These are phyloP conservation scores for Abramis brama DNA, from an alignment of 2,113 vertebrate genomes.

Conservation along the genomic window DNA sequence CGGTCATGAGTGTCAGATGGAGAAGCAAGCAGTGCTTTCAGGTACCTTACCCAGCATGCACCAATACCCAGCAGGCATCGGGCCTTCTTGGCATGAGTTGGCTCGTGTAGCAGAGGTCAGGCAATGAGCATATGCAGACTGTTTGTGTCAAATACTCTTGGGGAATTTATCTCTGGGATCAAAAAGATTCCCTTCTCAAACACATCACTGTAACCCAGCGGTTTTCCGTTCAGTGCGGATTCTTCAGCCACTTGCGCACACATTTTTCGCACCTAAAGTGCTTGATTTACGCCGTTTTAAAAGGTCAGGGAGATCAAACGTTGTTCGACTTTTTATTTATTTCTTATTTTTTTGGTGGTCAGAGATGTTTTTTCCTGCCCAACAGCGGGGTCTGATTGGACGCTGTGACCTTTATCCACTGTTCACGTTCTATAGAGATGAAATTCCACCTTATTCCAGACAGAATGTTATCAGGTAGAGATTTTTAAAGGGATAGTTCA, in stretches of 20 bases:
- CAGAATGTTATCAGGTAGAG: not conserved
- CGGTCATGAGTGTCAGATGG: conserved; percentile 91
- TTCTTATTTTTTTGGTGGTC: not conserved
- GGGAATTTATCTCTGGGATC: conserved; percentile 37
- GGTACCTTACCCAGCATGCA: conserved; percentile 81
- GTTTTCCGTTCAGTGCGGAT: not conserved
- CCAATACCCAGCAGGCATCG: conserved; percentile 45
- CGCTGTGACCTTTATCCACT: not conserved
- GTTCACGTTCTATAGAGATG: not conserved
- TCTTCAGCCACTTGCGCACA: not conserved
- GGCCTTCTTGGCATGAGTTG: conserved; percentile 48
- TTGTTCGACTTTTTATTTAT: not conserved
- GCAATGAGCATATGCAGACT: conserved; percentile 29
- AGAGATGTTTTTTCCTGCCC: not conserved
- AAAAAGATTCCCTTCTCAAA: conserved; percentile 29
- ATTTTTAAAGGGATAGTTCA: not conserved
- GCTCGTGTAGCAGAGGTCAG: conserved; percentile 28
- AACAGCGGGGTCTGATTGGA: conserved; percentile 28
- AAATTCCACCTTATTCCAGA: not conserved
- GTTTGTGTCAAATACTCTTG: conserved; percentile 32
- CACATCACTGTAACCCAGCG: not conserved
- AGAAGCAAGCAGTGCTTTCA: conserved; percentile 91
- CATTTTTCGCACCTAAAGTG: not conserved
- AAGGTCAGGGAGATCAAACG: conserved; percentile 16
- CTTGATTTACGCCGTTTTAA: not conserved